These are phyloP conservation scores for Escarpia spicata DNA, from an alignment of 2,888 invertebrate species.

Conservation along the genomic window DNA sequence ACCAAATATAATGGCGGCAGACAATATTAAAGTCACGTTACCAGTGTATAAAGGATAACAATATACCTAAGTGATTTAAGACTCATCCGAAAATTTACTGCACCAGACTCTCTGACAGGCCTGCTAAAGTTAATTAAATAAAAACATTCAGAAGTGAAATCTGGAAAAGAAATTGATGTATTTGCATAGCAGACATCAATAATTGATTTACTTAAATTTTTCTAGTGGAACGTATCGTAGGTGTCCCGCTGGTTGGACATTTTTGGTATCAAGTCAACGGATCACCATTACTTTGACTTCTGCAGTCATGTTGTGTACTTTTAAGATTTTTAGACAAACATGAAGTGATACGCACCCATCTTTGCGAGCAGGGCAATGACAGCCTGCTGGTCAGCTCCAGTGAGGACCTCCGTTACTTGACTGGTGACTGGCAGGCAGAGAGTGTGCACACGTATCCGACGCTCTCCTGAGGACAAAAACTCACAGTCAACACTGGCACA, in stretches of 20 bases:
- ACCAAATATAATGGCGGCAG: too few species aligned
- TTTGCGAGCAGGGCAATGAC: slow-evolving; percentile 91
- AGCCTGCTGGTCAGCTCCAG: slow-evolving; percentile 90
- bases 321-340: neutral
- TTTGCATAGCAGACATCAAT: neutral
- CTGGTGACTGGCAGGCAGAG: slow-evolving; percentile 90
- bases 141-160: too few species aligned
- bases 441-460: slow-evolving; percentile 97
- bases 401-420: slow-evolving; percentile 85
- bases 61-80: too few species aligned
- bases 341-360: slow-evolving; percentile 78
- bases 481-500: neutral
- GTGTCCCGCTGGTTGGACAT: neutral
- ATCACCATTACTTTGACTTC: neutral
- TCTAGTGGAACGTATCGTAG: neutral
- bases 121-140: too few species aligned
- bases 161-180: too few species aligned
- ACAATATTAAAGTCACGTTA: too few species aligned
- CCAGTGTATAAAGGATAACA: too few species aligned
- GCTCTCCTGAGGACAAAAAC: slow-evolving; percentile 76
- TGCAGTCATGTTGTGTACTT: neutral
- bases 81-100: too few species aligned
- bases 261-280: neutral
- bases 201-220: neutral
- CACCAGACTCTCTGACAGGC: too few species aligned